Evolutionary conservation across 2,113 vertebrate genomes (phyloP), one percentile per base, ranked within the genome.

Genomic region (Malurus alboscapulatus): DNA sequence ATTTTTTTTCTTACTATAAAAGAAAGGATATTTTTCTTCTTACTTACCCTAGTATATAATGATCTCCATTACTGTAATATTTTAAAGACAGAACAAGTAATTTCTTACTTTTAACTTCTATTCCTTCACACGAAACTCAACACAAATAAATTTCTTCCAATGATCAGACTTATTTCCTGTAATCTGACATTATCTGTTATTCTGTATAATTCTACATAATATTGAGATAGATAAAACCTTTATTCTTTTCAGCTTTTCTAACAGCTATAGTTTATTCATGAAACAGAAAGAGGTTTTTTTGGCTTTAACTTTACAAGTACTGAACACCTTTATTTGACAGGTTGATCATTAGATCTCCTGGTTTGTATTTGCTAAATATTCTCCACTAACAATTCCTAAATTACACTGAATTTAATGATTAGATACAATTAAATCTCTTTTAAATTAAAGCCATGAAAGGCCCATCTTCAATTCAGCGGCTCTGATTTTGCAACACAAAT

Each of bases 401-500:
- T 59, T 62, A 83, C 12, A 86, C 18, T 44, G 6, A 59, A 79
- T 61, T 77, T 84, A 50, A 83, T 53, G 19, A 76, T 87, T 76
- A 48, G 36, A 69, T 75, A 66, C 38, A 84, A 71, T 87, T 76
- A 92, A 92, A 84, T 7, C 12, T 42, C 32, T 68, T 84, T 67
- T 63, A 65, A 93, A 78, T 72, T 51, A 73, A 94, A 69, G 45
- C 30, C 48, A 67, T 48, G 29, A 40, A 79, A 92, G 44, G 42
- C 34, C 42, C 62, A 67, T 87, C 53, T 80, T 77, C 71, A 62
- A 55, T 61, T 89, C 74, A 55, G 30, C 38, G 30, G 63, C 42
- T 81, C 68, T 84, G 75, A 74, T 92, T 91, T 84, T 92, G 76
- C 55, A 92, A 94, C 44, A 74, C 47, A 59, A 58, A 83, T 66